Percentiles rank a stretch among this genome's conserved stretches.
Evolutionary conservation across 2,113 vertebrate genomes (phyloP).

Genomic region (Puffinus mauretanicus): DNA sequence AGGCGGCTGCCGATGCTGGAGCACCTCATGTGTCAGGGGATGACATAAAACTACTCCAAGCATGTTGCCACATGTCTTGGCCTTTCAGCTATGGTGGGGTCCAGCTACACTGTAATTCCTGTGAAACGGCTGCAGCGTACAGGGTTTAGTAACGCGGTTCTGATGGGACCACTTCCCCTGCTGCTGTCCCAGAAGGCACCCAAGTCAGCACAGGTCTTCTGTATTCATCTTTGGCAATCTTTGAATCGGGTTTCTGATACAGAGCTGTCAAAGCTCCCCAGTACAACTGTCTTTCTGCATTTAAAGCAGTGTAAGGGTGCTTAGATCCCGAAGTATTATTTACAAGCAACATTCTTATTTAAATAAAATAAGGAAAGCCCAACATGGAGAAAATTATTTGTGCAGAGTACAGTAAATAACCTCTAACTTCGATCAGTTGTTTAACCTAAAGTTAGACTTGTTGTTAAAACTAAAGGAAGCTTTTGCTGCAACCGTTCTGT

Average conservation of each 20-base stretch:
- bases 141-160: accelerated
- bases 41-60: neutral
- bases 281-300: accelerated
- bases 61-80: neutral
- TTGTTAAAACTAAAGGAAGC: neutral
- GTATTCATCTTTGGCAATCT: accelerated
- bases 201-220: neutral
- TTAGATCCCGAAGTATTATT: neutral
- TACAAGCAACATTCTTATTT: neutral
- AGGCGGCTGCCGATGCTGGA: neutral
- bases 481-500: neutral
- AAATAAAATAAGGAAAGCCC: neutral
- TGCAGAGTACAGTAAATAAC: neutral
- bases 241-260: neutral
- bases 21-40: accelerated
- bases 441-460: neutral
- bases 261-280: neutral
- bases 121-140: accelerated
- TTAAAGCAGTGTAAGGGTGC: neutral
- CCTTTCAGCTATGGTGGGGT: accelerated
- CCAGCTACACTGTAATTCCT: accelerated
- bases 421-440: neutral
- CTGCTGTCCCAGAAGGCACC: neutral
- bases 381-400: neutral
- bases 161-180: neutral